Base-by-base conservation (phyloP, 2,113 vertebrate species). In the Apteryx mantelli region DNA sequence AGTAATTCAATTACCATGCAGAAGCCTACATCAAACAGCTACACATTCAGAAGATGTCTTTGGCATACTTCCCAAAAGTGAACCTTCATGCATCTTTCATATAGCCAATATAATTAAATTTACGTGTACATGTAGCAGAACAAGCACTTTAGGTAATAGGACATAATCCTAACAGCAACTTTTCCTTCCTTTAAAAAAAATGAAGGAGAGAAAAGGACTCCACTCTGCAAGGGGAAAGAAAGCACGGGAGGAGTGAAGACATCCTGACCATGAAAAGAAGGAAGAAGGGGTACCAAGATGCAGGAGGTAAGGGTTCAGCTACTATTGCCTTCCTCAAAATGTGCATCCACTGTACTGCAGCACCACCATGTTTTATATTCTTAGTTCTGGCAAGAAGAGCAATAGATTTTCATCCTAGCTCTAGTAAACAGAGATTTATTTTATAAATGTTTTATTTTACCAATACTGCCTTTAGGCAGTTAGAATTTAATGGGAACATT, bases 1-100 rank as follows among this genome's bases (percentile, higher is more conserved):
- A 95, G 81, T 76, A 97, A 97, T 96, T 92, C 70, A 97, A 96
- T 98, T 98, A 89, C 80, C 74, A 83, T 82, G n/a, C 84, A 96
- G 76, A 95, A 96, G 83, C 38, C 92, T 63, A 86, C 79, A 78
- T 91, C 76, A 94, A 95, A 89, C 86, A 93, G 79, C 64, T 83
- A 34, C 50, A 40, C 66, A 95, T 83, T 96, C 82, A 94, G 56
- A 58, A 88, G 91, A 38, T 78, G 28, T 81, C 63, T 91, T 82
- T 97, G 92, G 95, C 83, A 94, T 40, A 13, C 73, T 91, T 96
- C 94, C 94, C 91, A 53, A 95, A 95, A 90, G 30, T 26, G 32
- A 95, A 48, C n/a, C 68, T 83, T 93, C 91, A 86, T 95, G 79
- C 75, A 94, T 95, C 89, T 95, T 96, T 96, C 89, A 95, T 91